These are phyloP conservation scores for Amphiprion percula DNA, from an alignment of 2,113 vertebrate genomes.

Conservation along the genomic window DNA sequence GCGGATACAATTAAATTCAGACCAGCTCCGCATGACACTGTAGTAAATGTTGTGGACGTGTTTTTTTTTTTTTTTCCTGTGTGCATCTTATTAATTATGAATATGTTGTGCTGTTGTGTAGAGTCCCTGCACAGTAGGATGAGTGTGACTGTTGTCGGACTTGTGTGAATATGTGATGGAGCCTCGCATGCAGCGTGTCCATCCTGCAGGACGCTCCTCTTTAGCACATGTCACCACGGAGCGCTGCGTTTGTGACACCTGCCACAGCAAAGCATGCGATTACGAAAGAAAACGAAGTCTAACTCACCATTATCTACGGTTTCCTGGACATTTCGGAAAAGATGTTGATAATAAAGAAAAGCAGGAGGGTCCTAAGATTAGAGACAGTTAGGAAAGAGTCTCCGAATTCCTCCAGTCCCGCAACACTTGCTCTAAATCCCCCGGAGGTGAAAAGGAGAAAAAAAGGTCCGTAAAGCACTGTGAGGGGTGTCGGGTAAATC, in stretches of 20 bases:
- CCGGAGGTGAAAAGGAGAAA: neutral
- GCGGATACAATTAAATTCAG: too few species aligned
- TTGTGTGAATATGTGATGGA: neutral
- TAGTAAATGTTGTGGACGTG: too few species aligned
- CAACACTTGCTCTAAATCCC: neutral
- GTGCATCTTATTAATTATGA: neutral
- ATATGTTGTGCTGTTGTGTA: neutral
- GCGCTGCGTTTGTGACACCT: neutral
- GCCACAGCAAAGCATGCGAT: neutral
- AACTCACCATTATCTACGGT: slow-evolving; percentile 56
- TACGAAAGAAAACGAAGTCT: neutral
- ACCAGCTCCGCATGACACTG: too few species aligned
- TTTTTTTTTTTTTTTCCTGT: neutral
- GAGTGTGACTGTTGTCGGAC: slow-evolving; percentile 1
- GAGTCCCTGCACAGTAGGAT: neutral
- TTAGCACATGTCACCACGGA: neutral
- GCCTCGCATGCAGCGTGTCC: slow-evolving; percentile 8
- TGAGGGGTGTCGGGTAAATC: slow-evolving; percentile 26
- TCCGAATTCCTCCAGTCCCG: slow-evolving; percentile 34
- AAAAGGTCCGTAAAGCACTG: slow-evolving; percentile 8
- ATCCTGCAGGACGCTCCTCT: neutral
- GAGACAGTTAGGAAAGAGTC: slow-evolving; percentile 37
- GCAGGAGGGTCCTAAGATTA: neutral
- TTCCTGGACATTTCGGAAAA: slow-evolving; percentile 12
- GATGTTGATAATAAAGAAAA: neutral